A percentile compares a stretch with the other conserved stretches of the same genome.
Evolutionary conservation across 2,797 vertebrate species (phyloP).

Genomic region (Typhlichthys subterraneus): DNA sequence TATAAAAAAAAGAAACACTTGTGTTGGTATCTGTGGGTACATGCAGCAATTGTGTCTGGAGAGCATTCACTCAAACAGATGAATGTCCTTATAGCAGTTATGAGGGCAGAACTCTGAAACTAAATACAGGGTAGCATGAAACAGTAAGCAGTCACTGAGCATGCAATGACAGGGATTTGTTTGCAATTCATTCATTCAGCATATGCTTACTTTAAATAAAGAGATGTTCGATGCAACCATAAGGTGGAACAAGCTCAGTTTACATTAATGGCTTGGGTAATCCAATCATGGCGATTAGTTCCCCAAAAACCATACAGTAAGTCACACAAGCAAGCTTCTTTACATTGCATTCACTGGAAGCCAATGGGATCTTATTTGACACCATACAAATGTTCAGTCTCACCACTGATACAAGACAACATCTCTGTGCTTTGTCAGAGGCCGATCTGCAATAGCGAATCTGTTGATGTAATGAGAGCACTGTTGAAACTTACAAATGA

Average conservation of each 20-base stretch:
- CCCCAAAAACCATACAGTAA: no score
- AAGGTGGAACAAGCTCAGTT: no score
- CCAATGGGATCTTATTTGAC: constrained; percentile 16
- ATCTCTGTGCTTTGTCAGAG: constrained; percentile 13
- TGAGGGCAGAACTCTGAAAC: not conserved
- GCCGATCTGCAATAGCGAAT: constrained; percentile 52
- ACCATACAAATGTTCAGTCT: constrained; percentile 21
- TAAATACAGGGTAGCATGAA: constrained; percentile 36
- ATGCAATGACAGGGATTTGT: constrained; percentile 11
- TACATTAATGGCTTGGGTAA: no score
- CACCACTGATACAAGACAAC: constrained; percentile 32
- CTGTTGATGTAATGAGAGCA: constrained; percentile 49
- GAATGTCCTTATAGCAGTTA: constrained; percentile 25
- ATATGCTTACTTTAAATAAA: constrained; percentile 34
- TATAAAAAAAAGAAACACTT: constrained; percentile 5
- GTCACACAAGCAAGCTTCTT: no score
- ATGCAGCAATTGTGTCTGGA: constrained; percentile 28
- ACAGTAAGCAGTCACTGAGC: constrained; percentile 29
- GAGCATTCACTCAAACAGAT: not conserved
- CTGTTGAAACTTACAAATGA: constrained; percentile 47
- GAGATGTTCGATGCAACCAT: constrained; percentile 12
- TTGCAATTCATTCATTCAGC: constrained; percentile 9
- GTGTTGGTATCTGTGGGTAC: constrained; percentile 11
- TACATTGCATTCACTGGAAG: not conserved
- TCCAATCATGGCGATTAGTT: no score